Base-by-base conservation (phyloP, 2,797 vertebrate species). In the Anguilla obscura region DNA sequence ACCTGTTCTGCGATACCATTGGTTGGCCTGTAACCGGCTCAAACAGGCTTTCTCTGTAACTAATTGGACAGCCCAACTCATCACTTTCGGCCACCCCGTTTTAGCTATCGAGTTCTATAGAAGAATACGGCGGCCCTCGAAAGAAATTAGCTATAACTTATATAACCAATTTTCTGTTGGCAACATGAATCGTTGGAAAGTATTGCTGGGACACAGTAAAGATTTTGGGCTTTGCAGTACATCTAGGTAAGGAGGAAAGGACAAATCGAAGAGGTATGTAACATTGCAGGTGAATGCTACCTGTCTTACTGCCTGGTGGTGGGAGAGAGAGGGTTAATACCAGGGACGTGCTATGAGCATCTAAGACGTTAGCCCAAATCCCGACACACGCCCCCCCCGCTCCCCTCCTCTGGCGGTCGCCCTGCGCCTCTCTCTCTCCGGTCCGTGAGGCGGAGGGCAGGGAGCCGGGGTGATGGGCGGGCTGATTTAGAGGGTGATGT, bases 401-500 rank as follows among this genome's bases (percentile, higher is more conserved):
- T 60, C 54, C 16, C 33, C 30, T 52, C 8, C 30, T 69, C 8
- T 33, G 36, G 1, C 10, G 60, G 54, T 48, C 21, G 21, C n/a
- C 3, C 24, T 6, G 7, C 14, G 52, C 24, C 27, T 33, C 83
- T 27, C 6, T 54, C 30, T 69, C 69, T 48, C 36, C 85, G 66
- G 85, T 89, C 86, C 1, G 0, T 89, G 92, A 87, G 91, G 90
- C 94, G 92, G 92, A 88, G 89, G 90, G 91, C 87, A n/a, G 24
- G 91, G 91, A 89, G 89, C 60, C 91, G 88, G 94, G 93, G 93
- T 91, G 88, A 85, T 30, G 82, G 87, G 69, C 80, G 76, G 3
- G 50, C 83, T 93, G 93, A 95, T 95, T 95, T 94, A 95, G 27
- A 90, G 76, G 86, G 71, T 76, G 71, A 58, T 88, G 90, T 89